Evolutionary conservation across 2,797 vertebrate species (phyloP).

Genomic region (Lagorchestes hirsutus): DNA sequence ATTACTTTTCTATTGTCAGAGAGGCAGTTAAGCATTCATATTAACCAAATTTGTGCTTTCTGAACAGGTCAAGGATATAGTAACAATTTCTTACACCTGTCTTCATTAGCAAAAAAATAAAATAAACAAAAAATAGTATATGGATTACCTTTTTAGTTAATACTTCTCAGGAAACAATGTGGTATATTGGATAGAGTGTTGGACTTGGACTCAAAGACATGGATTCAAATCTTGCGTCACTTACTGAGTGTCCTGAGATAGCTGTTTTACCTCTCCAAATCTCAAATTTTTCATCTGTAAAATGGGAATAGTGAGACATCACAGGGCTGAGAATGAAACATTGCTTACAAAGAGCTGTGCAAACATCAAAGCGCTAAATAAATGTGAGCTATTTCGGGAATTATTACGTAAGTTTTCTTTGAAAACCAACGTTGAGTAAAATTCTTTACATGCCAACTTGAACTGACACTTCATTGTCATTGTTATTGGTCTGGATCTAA

Average conservation of each 20-base stretch:
- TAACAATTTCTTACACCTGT: background rate
- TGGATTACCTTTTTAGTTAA: constrained; percentile 7
- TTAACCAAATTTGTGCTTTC: constrained; percentile 25
- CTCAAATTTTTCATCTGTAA: background rate
- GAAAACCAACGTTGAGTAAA: background rate
- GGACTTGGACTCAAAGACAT: background rate
- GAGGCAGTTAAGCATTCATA: constrained; percentile 17
- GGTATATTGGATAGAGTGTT: background rate
- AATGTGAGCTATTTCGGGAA: background rate
- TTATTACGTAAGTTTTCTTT: background rate
- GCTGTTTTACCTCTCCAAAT: background rate
- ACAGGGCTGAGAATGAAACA: background rate
- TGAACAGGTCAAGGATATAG: constrained; percentile 20
- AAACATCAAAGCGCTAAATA: background rate
- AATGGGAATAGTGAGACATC: background rate
- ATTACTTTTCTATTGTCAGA: background rate
- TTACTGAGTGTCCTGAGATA: background rate
- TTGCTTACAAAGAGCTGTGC: background rate
- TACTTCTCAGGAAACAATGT: background rate
- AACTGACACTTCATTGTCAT: background rate
- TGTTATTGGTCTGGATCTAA: background rate
- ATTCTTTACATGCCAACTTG: background rate
- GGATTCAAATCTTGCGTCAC: background rate
- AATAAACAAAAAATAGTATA: background rate
- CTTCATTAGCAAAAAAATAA: background rate